A percentile compares a stretch with the other conserved stretches of the same genome.
phyloP scores from a whole-genome alignment of 2,113 vertebrate species.

The Saimiri boliviensis region DNA sequence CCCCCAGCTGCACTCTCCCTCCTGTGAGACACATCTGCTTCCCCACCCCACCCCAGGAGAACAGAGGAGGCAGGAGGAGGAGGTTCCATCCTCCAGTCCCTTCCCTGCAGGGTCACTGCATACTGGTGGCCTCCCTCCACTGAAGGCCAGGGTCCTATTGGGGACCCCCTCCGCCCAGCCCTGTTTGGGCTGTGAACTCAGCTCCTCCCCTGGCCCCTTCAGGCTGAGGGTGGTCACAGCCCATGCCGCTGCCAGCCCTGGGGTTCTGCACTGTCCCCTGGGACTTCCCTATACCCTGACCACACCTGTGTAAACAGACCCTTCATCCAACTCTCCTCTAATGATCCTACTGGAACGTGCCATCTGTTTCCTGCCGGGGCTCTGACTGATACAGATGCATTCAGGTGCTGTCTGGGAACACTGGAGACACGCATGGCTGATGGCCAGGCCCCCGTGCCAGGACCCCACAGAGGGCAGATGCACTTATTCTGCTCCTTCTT shows the following conservation, averaged over 20 bases:
- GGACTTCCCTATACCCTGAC: background rate
- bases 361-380: constrained; percentile 64
- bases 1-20: too few species aligned
- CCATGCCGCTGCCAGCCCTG: rapidly evolving
- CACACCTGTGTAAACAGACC: constrained; percentile 37
- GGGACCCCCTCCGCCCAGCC: background rate
- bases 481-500: background rate
- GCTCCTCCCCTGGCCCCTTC: background rate
- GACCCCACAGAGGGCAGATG: background rate
- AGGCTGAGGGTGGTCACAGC: background rate
- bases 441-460: constrained; percentile 20
- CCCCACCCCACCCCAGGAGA: background rate
- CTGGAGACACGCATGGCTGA: background rate
- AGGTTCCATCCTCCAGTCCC: background rate
- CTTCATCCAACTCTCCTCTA: background rate
- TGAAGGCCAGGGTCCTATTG: background rate
- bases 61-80: background rate
- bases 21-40: rapidly evolving
- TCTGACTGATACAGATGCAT: background rate
- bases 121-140: background rate
- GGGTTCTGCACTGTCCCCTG: background rate
- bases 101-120: background rate
- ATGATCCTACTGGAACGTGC: background rate
- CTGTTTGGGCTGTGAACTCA: background rate
- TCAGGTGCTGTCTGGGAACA: constrained; percentile 15